These are phyloP conservation scores for Hyalella azteca DNA, from an alignment of 2,888 invertebrate species.

Conservation along the genomic window DNA sequence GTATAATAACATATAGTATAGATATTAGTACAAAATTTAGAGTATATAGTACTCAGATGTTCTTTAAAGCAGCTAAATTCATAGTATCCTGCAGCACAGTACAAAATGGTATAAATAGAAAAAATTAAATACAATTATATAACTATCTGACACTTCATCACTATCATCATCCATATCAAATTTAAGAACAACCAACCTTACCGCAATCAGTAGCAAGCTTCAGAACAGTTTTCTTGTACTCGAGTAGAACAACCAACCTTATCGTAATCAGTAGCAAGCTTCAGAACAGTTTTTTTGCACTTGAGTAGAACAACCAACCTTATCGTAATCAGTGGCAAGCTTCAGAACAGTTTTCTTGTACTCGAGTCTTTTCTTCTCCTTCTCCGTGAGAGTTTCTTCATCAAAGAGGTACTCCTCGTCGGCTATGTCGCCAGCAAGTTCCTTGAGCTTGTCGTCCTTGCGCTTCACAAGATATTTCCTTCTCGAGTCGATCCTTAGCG, in stretches of 20 bases:
- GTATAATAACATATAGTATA: too few species aligned
- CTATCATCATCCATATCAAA: too few species aligned
- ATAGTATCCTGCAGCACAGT: too few species aligned
- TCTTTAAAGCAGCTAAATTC: too few species aligned
- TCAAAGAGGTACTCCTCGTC: slow-evolving; percentile 97
- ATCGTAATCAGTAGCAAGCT: slow-evolving; percentile 94
- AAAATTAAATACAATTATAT: too few species aligned
- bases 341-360: slow-evolving; percentile 89
- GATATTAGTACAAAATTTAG: too few species aligned
- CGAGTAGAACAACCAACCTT: too few species aligned
- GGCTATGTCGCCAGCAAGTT: slow-evolving; percentile 90
- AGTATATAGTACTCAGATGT: too few species aligned
- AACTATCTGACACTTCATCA: too few species aligned
- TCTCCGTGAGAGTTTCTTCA: slow-evolving; percentile 81
- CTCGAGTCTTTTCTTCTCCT: slow-evolving; percentile 82
- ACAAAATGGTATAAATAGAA: too few species aligned
- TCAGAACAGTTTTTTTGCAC: slow-evolving; percentile 87
- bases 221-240: slow-evolving; percentile 88
- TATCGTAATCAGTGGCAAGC: slow-evolving; percentile 94
- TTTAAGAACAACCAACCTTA: too few species aligned
- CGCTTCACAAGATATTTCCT: slow-evolving; percentile 93
- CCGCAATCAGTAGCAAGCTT: slow-evolving; percentile 94
- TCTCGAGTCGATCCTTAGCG: slow-evolving; percentile 86
- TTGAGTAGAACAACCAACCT: too few species aligned
- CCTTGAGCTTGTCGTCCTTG: slow-evolving; percentile 93